A percentile compares a stretch with the other conserved stretches of the same genome.
Conservation (phyloP, 2,113 vertebrate species). For the Hippopotamus amphibius region DNA sequence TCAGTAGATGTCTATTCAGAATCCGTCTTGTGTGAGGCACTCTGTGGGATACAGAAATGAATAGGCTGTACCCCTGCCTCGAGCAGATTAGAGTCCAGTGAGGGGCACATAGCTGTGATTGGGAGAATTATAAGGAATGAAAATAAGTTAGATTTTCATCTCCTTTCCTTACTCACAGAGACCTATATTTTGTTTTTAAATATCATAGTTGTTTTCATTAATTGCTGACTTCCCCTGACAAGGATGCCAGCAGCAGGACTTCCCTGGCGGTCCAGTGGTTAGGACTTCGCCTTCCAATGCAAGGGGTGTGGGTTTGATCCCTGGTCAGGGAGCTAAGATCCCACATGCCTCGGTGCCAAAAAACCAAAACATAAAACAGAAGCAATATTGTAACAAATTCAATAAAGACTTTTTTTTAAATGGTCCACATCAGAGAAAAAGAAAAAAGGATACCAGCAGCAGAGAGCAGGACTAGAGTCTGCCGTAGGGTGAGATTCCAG, state of each 20-base stretch:
- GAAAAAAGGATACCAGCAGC: background rate
- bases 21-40: background rate
- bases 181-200: constrained; percentile 38
- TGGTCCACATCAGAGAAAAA: too few relatives aligned
- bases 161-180: background rate
- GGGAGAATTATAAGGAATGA: background rate
- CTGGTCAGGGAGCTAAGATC: too few relatives aligned
- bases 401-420: too few relatives aligned
- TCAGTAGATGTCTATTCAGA: background rate
- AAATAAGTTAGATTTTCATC: background rate
- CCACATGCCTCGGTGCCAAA: too few relatives aligned
- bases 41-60: background rate
- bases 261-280: too few relatives aligned
- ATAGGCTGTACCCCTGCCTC: background rate
- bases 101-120: background rate
- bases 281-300: too few relatives aligned
- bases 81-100: background rate
- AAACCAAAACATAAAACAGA: too few relatives aligned
- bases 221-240: background rate
- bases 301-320: too few relatives aligned
- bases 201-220: background rate
- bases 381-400: too few relatives aligned
- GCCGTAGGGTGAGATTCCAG: background rate
- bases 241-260: background rate
- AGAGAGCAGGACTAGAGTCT: background rate